Conservation (phyloP, 2,113 vertebrate genomes). For the Oncorhynchus tshawytscha region DNA sequence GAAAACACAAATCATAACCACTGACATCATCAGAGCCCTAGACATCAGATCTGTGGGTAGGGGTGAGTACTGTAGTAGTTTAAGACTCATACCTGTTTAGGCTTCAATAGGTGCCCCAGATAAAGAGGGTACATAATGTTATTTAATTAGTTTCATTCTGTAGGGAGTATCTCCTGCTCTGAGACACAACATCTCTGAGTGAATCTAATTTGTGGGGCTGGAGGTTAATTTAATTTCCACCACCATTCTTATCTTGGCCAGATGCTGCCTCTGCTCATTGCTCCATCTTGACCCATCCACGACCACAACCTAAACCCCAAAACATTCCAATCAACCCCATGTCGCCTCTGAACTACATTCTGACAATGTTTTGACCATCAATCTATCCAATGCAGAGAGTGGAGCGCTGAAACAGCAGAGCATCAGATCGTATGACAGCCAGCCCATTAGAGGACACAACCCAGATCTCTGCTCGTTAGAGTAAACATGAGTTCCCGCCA, state of each 20-base stretch:
- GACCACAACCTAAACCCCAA: background rate
- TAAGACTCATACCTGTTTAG: constrained; percentile 36
- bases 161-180: constrained; percentile 48
- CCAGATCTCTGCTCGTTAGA: constrained; percentile 14
- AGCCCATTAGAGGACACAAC: constrained; percentile 22
- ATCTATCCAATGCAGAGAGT: background rate
- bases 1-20: background rate
- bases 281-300: constrained; percentile 22
- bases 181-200: constrained; percentile 45
- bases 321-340: background rate
- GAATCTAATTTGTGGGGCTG: constrained; percentile 67
- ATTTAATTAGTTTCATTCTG: constrained; percentile 51
- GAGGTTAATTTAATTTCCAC: constrained; percentile 65
- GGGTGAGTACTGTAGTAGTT: constrained; percentile 24
- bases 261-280: constrained; percentile 31
- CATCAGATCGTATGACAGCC: constrained; percentile 7
- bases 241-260: constrained; percentile 46
- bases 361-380: background rate
- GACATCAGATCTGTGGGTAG: constrained; percentile 19
- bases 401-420: background rate
- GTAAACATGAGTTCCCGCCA: constrained; percentile 31
- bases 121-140: constrained; percentile 61
- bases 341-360: background rate
- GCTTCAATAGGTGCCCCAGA: constrained; percentile 49
- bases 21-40: background rate